A percentile compares a stretch with the other conserved stretches of the same genome.
Evolutionary conservation across 2,797 vertebrate species (phyloP).

Genomic region (Pipistrellus pygmaeus): DNA sequence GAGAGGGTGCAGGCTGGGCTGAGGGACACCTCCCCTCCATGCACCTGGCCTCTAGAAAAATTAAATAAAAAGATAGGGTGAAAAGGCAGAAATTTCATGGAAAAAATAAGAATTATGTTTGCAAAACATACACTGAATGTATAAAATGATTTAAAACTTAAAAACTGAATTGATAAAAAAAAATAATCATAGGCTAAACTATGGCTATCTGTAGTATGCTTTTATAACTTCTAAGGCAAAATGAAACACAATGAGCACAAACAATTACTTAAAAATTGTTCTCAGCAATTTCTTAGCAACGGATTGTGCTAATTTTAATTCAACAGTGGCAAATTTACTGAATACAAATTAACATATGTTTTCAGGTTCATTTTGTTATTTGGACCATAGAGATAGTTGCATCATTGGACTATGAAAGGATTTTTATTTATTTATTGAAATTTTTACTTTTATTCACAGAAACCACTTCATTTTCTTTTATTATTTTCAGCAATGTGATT

Average conservation of each 20-base stretch:
- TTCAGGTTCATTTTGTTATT: neutral
- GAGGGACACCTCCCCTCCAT: no score
- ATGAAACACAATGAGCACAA: neutral
- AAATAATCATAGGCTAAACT: neutral
- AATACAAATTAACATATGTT: neutral
- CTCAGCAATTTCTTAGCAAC: neutral
- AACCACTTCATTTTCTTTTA: neutral
- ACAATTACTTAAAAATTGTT: neutral
- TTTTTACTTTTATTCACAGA: neutral
- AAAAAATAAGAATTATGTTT: neutral
- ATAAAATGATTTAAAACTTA: neutral
- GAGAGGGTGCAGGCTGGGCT: no score
- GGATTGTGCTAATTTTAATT: neutral
- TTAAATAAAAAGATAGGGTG: no score
- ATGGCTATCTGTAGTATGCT: neutral
- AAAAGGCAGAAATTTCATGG: no score
- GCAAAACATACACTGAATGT: neutral
- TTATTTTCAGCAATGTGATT: neutral
- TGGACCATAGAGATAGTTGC: neutral
- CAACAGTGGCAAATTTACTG: neutral
- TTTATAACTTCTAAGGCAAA: neutral
- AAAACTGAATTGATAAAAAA: neutral
- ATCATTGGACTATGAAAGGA: neutral
- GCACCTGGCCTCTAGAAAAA: no score
- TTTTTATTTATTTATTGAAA: neutral